Base-by-base conservation (phyloP, 2,797 vertebrate genomes). In the Neosalanx taihuensis region DNA sequence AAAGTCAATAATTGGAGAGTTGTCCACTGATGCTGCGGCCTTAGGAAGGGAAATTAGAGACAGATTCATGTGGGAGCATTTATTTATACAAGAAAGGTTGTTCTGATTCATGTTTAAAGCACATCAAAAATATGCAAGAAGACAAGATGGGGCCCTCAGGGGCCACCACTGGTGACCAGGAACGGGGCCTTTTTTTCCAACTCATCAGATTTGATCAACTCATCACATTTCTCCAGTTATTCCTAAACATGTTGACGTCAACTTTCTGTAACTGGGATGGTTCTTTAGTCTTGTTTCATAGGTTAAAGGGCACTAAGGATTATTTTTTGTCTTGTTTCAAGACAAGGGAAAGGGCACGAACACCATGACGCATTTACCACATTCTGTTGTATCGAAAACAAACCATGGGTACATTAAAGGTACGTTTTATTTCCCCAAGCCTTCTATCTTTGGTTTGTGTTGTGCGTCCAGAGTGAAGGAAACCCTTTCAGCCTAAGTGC, bases 401-500 rank as follows among this genome's bases (percentile, higher is more conserved):
- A 20, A 58, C 23, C 18, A 23, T 7, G 20, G 23, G 9, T 60
- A 23, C 7, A 60, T 23, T 58, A 66, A 67, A 56, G 15, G 68
- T 67, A 73, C 76, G 83, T 72, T 60, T n/a, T 67, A 23, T 41
- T 60, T 58, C 49, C 49, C 57, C 9, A 53, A 17, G 58, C 56
- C 67, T 67, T 76, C 61, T 79, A 57, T 69, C n/a, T 62, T 30
- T 4, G 15, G 64, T 57, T 37, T 46, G 64, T n/a, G 20, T 73
- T 71, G 74, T 61, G 23, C 41, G 1, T 58, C 60, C 73, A 66
- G 73, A 66, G 15, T 26, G 23, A 64, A 30, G 61, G 71, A 84
- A 85, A 83, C 64, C 77, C 81, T 88, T 87, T 87, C 73, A 83
- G 66, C 67, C 69, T 73, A 77, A 84, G 76, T 84, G 80, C 70